Percentiles rank a stretch among this genome's conserved stretches.
phyloP scores from a whole-genome alignment of 2,113 vertebrate species.

The Emberiza fucata region DNA sequence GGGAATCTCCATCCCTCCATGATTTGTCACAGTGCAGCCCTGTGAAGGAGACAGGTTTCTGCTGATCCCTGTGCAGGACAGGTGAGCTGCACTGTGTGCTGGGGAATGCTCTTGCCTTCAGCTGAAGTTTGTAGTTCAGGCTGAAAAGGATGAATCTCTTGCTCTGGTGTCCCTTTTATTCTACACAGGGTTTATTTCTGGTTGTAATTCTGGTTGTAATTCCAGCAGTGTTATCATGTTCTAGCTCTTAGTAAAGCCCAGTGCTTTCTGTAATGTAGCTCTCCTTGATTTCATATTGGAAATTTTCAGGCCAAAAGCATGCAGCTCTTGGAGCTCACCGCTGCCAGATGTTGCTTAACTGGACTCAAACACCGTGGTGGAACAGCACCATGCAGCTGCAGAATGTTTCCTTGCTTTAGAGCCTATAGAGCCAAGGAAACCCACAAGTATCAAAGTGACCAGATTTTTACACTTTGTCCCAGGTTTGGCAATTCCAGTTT shows the following conservation, averaged over 20 bases:
- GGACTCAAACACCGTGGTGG: background rate
- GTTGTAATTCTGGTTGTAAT: background rate
- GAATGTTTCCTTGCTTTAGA: background rate
- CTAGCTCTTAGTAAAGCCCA: background rate
- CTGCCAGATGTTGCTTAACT: background rate
- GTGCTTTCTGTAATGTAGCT: background rate
- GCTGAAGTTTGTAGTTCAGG: background rate
- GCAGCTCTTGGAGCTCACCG: background rate
- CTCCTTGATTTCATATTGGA: background rate
- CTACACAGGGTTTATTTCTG: background rate
- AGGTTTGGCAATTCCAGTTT: background rate
- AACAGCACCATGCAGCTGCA: background rate
- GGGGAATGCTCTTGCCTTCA: background rate
- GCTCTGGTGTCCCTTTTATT: background rate
- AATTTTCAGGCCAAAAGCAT: background rate
- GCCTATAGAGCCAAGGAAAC: background rate
- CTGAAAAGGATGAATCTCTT: background rate
- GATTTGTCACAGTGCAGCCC: background rate
- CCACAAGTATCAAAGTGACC: background rate
- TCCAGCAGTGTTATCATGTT: background rate
- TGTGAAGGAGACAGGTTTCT: background rate
- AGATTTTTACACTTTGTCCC: background rate
- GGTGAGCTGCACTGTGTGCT: background rate
- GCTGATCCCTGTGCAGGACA: background rate
- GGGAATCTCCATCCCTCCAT: background rate